Conservation (phyloP, 2,797 vertebrate genomes). For the Peromyscus nudipes region DNA sequence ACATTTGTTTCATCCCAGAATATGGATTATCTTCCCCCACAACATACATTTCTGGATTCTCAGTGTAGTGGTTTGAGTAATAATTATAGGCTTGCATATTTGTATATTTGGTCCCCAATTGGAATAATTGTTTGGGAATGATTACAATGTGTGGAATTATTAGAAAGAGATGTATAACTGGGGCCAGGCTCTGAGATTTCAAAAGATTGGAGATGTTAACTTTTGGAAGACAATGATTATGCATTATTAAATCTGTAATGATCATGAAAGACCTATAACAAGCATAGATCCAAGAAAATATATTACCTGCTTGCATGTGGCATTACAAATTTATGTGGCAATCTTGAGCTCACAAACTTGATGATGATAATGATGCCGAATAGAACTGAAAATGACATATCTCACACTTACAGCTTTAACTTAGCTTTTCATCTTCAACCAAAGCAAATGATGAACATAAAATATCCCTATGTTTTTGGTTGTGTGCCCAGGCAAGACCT, state of each 20-base stretch:
- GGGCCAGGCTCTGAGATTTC: not conserved
- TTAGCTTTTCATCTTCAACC: not conserved
- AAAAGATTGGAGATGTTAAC: constrained; percentile 28
- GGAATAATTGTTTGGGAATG: not conserved
- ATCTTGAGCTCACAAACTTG: constrained; percentile 13
- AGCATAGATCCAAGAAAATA: constrained; percentile 37
- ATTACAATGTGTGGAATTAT: not conserved
- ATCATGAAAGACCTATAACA: not conserved
- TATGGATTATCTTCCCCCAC: no score
- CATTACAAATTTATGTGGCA: not conserved
- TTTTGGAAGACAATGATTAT: constrained; percentile 19
- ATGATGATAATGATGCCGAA: constrained; percentile 4
- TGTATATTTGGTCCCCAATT: no score
- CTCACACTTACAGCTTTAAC: not conserved
- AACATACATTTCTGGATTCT: not conserved
- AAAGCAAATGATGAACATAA: not conserved
- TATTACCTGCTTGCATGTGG: not conserved
- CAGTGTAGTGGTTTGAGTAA: no score
- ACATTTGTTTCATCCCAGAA: not conserved
- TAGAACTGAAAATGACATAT: not conserved
- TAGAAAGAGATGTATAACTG: not conserved
- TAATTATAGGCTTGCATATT: not conserved
- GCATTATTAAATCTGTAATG: constrained; percentile 14
- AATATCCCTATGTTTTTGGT: not conserved
- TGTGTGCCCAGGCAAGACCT: no score